A percentile compares a stretch with the other conserved stretches of the same genome.
phyloP scores from a whole-genome alignment of 2,113 vertebrate genomes.

The Shinisaurus crocodilurus region DNA sequence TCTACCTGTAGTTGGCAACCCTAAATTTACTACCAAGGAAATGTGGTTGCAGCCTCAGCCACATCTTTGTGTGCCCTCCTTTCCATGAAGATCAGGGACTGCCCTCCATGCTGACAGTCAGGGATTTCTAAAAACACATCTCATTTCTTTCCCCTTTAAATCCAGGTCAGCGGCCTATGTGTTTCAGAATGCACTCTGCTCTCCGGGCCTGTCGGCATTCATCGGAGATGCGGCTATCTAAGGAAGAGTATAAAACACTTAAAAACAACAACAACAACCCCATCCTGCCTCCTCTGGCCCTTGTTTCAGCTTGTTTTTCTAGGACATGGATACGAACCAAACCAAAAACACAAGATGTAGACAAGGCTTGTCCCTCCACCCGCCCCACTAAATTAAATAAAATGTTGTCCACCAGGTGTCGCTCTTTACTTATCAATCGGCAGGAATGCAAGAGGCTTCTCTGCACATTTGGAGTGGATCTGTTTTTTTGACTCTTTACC shows the following conservation, averaged over 20 bases:
- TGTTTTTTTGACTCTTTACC: constrained; percentile 60
- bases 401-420: constrained; percentile 77
- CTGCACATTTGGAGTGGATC: constrained; percentile 49
- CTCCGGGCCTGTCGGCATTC: not conserved
- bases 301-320: constrained; percentile 18
- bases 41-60: not conserved
- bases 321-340: constrained; percentile 1
- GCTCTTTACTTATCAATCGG: constrained; percentile 78
- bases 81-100: not conserved
- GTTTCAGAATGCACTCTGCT: not conserved
- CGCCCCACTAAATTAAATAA: not conserved
- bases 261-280: not conserved
- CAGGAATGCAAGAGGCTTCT: not conserved
- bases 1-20: not conserved
- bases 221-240: not conserved
- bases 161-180: not conserved
- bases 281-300: constrained; percentile 11
- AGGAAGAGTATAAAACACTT: not conserved
- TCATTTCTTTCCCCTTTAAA: not conserved
- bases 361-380: not conserved
- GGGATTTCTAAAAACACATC: not conserved
- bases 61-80: not conserved
- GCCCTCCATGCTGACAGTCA: no score
- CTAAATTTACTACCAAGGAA: not conserved
- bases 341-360: not conserved